Evolutionary conservation across 1,140 invertebrate species (phyloP).

Genomic region (Drosophila asahinai): DNA sequence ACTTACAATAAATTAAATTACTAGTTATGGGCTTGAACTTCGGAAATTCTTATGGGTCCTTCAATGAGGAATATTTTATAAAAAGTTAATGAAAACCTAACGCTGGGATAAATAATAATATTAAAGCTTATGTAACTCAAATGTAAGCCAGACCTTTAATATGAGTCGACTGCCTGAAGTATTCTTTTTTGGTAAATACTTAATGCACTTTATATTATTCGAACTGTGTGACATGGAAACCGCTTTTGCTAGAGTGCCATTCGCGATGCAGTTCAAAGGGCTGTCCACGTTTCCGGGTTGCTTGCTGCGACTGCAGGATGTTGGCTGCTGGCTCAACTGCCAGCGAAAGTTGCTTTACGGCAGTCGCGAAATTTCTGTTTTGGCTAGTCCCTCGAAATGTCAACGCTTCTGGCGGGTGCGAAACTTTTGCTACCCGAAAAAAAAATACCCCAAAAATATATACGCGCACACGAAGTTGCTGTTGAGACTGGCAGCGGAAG

Average conservation of each 20-base stretch:
- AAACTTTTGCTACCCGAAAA: slow-evolving; percentile 47
- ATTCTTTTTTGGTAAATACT: neutral
- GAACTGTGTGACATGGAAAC: slow-evolving; percentile 8
- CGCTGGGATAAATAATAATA: no score
- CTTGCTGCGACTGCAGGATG: slow-evolving; percentile 53
- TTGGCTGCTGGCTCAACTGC: slow-evolving; percentile 42
- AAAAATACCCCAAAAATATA: neutral
- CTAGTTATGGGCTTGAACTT: no score
- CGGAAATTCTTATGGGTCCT: no score
- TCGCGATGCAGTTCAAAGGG: slow-evolving; percentile 8
- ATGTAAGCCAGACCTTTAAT: neutral
- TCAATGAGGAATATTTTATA: no score
- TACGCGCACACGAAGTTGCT: slow-evolving; percentile 19
- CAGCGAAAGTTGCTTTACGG: slow-evolving; percentile 54
- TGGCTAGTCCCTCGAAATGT: slow-evolving; percentile 33
- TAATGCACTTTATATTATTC: neutral
- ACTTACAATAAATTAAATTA: neutral
- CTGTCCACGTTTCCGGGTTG: slow-evolving; percentile 55
- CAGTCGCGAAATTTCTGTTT: slow-evolving; percentile 42
- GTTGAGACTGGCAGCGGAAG: slow-evolving; percentile 69
- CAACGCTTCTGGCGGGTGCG: slow-evolving; percentile 56
- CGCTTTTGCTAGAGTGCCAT: neutral
- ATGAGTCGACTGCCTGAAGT: no score
- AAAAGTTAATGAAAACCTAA: no score
- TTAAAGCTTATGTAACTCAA: no score